Evolutionary conservation across 1,140 invertebrate genomes (phyloP).

Genomic region (Tetramorium parvispinum): DNA sequence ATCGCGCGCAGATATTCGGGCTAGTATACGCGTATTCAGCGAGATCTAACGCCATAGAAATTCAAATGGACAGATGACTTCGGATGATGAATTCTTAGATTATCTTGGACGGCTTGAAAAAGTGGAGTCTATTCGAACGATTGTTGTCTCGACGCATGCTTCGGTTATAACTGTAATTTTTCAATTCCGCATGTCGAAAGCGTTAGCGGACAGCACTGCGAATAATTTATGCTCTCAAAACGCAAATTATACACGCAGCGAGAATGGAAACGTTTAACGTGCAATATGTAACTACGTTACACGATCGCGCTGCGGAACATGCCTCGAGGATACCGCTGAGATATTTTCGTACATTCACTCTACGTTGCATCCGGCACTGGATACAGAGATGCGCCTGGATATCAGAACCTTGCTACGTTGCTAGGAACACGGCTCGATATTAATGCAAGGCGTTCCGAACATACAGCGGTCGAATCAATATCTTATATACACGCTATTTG

Average conservation of each 20-base stretch:
- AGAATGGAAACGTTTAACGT: slow-evolving; percentile 56
- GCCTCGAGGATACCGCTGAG: slow-evolving; percentile 49
- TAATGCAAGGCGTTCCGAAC: slow-evolving; percentile 35
- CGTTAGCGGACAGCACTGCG: not conserved
- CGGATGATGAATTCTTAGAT: not conserved
- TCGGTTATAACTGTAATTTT: not conserved
- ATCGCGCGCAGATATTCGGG: slow-evolving; percentile 14
- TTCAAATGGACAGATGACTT: slow-evolving; percentile 37
- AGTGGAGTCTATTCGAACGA: not conserved
- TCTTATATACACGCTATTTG: slow-evolving; percentile 36
- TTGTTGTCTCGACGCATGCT: not conserved
- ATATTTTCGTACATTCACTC: slow-evolving; percentile 56
- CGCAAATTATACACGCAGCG: slow-evolving; percentile 42
- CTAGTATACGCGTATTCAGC: not conserved
- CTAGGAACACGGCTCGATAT: slow-evolving; percentile 54
- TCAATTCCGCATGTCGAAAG: not conserved
- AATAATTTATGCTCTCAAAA: slow-evolving; percentile 40
- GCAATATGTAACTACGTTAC: slow-evolving; percentile 57
- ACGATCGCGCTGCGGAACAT: slow-evolving; percentile 42
- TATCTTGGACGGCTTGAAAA: not conserved
- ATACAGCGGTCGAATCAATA: slow-evolving; percentile 25
- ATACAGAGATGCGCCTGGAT: slow-evolving; percentile 45
- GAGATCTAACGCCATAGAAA: slow-evolving; percentile 49
- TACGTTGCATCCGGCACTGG: slow-evolving; percentile 48
- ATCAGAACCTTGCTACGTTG: slow-evolving; percentile 48